Conservation (phyloP, 2,797 vertebrate species). For the Phoebastria nigripes region DNA sequence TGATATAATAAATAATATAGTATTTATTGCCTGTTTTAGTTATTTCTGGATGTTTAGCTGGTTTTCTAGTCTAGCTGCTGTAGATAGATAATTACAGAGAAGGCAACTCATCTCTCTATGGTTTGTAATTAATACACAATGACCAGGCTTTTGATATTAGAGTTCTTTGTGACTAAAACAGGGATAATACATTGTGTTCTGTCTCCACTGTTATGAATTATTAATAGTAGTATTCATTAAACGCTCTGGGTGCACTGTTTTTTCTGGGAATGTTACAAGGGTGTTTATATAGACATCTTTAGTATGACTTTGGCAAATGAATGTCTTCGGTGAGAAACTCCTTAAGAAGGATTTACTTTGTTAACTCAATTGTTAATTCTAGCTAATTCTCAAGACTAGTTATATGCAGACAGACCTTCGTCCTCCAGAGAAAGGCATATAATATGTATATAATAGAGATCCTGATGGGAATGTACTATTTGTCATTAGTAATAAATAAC, state of each 20-base stretch:
- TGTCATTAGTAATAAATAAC: background rate
- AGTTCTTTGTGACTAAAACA: background rate
- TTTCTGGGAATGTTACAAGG: background rate
- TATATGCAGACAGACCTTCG: background rate
- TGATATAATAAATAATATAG: background rate
- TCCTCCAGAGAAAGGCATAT: background rate
- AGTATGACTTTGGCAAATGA: background rate
- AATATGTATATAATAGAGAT: background rate
- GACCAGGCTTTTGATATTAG: background rate
- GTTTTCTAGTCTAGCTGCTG: background rate
- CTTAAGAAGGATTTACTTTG: background rate
- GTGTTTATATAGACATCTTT: background rate
- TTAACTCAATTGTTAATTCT: background rate
- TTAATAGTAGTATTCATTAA: background rate
- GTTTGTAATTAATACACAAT: background rate
- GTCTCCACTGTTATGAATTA: background rate
- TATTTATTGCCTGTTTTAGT: background rate
- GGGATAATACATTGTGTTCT: background rate
- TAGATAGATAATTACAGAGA: background rate
- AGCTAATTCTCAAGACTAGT: background rate
- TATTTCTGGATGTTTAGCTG: background rate
- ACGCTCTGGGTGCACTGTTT: background rate
- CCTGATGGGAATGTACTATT: background rate
- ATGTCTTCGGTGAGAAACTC: background rate
- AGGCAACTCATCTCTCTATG: background rate